These are phyloP conservation scores for Brevimyrus niger DNA, from an alignment of 2,113 vertebrate species.

Conservation along the genomic window DNA sequence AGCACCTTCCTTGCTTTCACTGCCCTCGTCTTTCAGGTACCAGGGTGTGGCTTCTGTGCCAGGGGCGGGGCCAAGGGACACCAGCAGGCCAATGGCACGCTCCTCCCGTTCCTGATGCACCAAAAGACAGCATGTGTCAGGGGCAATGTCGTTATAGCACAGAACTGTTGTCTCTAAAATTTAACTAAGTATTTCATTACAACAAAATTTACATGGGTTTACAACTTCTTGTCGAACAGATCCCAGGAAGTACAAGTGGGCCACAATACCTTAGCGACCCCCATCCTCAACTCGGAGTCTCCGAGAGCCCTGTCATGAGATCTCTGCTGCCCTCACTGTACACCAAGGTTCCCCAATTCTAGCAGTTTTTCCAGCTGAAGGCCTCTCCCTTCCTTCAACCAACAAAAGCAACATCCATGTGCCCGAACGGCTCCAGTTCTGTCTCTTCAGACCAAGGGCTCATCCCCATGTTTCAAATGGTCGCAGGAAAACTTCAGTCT, in stretches of 20 bases:
- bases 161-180: neutral
- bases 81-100: constrained; percentile 76
- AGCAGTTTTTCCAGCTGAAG: neutral
- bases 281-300: neutral
- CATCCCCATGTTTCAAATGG: neutral
- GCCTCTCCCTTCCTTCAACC: neutral
- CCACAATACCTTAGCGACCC: neutral
- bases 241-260: neutral
- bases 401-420: neutral
- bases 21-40: constrained; percentile 66
- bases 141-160: neutral
- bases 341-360: neutral
- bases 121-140: neutral
- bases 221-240: neutral
- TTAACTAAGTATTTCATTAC: neutral
- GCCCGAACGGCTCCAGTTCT: neutral
- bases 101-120: constrained; percentile 71
- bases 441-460: neutral
- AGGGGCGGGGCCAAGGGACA: constrained; percentile 74
- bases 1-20: constrained; percentile 30
- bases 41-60: constrained; percentile 74
- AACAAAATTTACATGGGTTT: neutral
- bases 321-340: neutral
- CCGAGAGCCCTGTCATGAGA: neutral
- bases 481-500: neutral